Evolutionary conservation across 2,797 vertebrate genomes (phyloP).

Genomic region (Acipenser transmontanus): DNA sequence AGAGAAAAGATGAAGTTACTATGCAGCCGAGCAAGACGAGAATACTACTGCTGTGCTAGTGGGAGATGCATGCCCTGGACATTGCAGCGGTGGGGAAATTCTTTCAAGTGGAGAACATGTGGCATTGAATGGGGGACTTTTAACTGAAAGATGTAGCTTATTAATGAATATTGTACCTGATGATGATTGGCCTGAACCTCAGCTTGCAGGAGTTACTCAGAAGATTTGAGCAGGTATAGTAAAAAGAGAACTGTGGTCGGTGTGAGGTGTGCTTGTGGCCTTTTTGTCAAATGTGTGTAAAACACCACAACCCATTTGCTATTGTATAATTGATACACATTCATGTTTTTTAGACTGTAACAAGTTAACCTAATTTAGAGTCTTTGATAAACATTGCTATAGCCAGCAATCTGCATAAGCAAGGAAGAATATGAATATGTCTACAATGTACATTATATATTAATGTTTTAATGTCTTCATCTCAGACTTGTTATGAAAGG

Average conservation of each 20-base stretch:
- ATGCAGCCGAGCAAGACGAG: slow-evolving; percentile 40
- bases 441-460: too few species aligned
- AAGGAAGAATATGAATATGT: too few species aligned
- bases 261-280: too few species aligned
- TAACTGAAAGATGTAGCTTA: slow-evolving; percentile 39
- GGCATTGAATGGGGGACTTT: slow-evolving; percentile 35
- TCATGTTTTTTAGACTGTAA: too few species aligned
- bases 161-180: slow-evolving; percentile 41
- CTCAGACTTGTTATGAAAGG: too few species aligned
- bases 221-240: slow-evolving; percentile 89
- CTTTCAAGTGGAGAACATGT: slow-evolving; percentile 26
- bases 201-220: slow-evolving; percentile 81
- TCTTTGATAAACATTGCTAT: too few species aligned
- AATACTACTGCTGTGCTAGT: slow-evolving; percentile 13
- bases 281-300: too few species aligned
- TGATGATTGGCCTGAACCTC: slow-evolving; percentile 92
- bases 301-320: too few species aligned
- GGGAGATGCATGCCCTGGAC: slow-evolving; percentile 31
- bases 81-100: slow-evolving; percentile 31
- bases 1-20: slow-evolving; percentile 47
- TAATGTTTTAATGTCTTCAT: too few species aligned
- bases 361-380: too few species aligned
- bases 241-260: background rate
- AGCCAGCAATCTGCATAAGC: too few species aligned
- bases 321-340: too few species aligned